A percentile compares a stretch with the other conserved stretches of the same genome.
Conservation (phyloP, 1,140 invertebrate genomes). For the Dendroctonus ponderosae region DNA sequence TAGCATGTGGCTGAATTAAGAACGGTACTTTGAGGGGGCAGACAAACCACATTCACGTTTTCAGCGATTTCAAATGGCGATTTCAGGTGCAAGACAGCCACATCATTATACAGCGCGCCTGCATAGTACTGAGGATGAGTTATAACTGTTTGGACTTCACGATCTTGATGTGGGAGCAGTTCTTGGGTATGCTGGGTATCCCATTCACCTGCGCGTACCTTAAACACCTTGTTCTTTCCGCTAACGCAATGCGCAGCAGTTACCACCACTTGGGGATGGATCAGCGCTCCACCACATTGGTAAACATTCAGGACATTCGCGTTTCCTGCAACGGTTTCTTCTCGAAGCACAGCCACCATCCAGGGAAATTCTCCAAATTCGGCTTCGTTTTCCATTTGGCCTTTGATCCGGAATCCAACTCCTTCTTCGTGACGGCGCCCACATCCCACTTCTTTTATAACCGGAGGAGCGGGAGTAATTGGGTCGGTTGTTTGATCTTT, state of each 20-base stretch:
- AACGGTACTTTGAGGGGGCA: conserved; percentile 56
- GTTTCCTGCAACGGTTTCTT: conserved; percentile 56
- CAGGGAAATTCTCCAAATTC: conserved; percentile 78
- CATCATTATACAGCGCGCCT: conserved; percentile 64
- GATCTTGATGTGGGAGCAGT: conserved; percentile 69
- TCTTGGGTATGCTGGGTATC: conserved; percentile 76
- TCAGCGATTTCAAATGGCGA: conserved; percentile 58
- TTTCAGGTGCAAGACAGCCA: conserved; percentile 64
- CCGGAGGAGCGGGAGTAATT: conserved; percentile 40
- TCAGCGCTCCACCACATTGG: conserved; percentile 74
- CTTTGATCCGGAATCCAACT: conserved; percentile 68
- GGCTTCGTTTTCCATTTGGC: conserved; percentile 59
- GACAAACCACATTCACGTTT: conserved; percentile 70
- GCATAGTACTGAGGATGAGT: conserved; percentile 53
- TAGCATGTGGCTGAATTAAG: conserved; percentile 53
- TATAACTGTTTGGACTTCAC: conserved; percentile 56
- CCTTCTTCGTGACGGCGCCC: conserved; percentile 62
- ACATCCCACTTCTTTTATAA: conserved; percentile 52
- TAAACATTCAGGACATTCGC: conserved; percentile 63
- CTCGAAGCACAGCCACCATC: conserved; percentile 76
- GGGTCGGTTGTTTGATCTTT: conserved; percentile 42
- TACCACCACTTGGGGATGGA: conserved; percentile 67
- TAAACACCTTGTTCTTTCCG: conserved; percentile 50
- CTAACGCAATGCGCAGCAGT: conserved; percentile 68
- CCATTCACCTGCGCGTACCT: conserved; percentile 74